These are phyloP conservation scores for Alloscopus bannaensis DNA, from an alignment of 2,888 invertebrate genomes.

Conservation along the genomic window DNA sequence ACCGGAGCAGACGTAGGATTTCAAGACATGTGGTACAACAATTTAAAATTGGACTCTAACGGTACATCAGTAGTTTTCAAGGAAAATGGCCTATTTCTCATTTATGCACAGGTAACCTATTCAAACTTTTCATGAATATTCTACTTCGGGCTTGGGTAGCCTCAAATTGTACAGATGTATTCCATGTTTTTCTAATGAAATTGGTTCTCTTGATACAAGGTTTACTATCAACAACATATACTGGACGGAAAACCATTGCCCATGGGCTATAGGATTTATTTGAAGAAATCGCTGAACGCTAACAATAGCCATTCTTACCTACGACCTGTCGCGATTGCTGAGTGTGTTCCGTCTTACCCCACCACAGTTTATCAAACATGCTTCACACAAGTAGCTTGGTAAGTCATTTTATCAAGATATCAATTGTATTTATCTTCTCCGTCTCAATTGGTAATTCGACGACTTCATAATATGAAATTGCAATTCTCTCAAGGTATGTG, in stretches of 20 bases:
- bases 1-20: slow-evolving; percentile 65
- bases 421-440: too few relatives aligned
- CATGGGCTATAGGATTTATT: slow-evolving; percentile 67
- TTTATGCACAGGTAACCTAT: slow-evolving; percentile 67
- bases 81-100: slow-evolving; percentile 66
- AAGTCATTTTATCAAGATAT: too few relatives aligned
- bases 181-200: too few relatives aligned
- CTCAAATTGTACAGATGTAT: neutral
- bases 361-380: slow-evolving; percentile 66
- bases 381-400: slow-evolving; percentile 69
- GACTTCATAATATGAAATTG: slow-evolving; percentile 1
- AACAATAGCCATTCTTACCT: neutral
- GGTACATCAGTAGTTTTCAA: slow-evolving; percentile 65
- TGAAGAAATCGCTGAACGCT: slow-evolving; percentile 55
- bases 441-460: too few relatives aligned
- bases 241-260: slow-evolving; percentile 25
- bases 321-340: slow-evolving; percentile 66
- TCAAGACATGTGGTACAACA: slow-evolving; percentile 67
- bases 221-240: slow-evolving; percentile 62
- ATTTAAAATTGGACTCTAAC: slow-evolving; percentile 60
- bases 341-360: slow-evolving; percentile 67
- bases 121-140: neutral
- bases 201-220: slow-evolving; percentile 37
- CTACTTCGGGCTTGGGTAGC: neutral
- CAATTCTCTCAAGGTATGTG: slow-evolving; percentile 58